Conservation (phyloP, 2,113 vertebrate species). For the Lontra canadensis region DNA sequence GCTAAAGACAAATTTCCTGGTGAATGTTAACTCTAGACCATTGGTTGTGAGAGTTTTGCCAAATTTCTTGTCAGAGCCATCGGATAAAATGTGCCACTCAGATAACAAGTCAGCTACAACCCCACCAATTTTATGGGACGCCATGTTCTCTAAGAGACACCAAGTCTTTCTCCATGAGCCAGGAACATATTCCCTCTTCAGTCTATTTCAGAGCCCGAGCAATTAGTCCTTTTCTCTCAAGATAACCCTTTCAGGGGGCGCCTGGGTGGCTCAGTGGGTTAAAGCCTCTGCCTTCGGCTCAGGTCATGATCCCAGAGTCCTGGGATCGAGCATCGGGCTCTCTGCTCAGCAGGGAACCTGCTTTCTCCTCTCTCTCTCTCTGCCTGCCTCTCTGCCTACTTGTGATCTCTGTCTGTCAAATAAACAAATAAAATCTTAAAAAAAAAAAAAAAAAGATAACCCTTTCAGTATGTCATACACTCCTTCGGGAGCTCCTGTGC, state of each 20-base stretch:
- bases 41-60: neutral
- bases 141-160: neutral
- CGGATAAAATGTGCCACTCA: neutral
- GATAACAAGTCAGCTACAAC: neutral
- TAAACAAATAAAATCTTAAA: too few species aligned
- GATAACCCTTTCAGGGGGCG: neutral
- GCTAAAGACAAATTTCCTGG: neutral
- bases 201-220: neutral
- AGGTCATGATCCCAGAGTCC: too few species aligned
- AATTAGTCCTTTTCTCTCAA: neutral
- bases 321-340: too few species aligned
- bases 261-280: too few species aligned
- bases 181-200: neutral
- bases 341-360: too few species aligned
- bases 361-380: too few species aligned
- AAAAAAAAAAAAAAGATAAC: too few species aligned
- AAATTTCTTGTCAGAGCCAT: neutral
- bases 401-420: too few species aligned
- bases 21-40: neutral
- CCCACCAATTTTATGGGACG: neutral
- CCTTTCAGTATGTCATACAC: neutral
- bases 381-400: too few species aligned
- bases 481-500: neutral
- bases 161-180: neutral
- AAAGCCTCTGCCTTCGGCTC: too few species aligned